Evolutionary conservation across 2,888 invertebrate genomes (phyloP), one percentile per base, ranked within the genome.

Genomic region (Caprella mutica): DNA sequence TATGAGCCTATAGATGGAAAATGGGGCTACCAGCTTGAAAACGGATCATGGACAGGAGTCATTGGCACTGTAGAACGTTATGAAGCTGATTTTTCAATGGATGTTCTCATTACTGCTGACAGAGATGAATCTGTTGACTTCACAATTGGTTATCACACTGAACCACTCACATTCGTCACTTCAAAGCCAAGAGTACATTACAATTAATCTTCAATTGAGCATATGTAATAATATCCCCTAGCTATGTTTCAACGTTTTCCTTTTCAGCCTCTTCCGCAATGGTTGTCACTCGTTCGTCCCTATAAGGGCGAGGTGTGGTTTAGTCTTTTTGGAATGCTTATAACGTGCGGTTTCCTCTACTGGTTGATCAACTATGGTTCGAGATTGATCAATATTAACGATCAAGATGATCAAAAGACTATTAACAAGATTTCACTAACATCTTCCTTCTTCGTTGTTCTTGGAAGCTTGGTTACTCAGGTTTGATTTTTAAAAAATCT

Each of bases 21-120:
- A 35, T 61, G 57, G 57, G 61, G 61, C 3, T 57, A 44, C 38
- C 54, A 55, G 48, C n/a, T 29, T 23, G 33, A 30, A 6, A 57
- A 57, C 8, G 61, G 61, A 5, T 52, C 50, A 26, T 61, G 48
- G 50, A 61, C 57, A 2, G 61, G 61, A 21, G 57, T 61, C 12
- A 9, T 61, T 23, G 61, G 61, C 4, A 48, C 50, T 5, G 39
- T 61, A 5, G 53, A 52, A 40, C 42, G 51, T 12, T 40, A 35
- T 27, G 50, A 52, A 30, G 50, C 46, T 2, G 61, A 61, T 40
- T 55, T 61, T 42, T 54, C 61, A 23, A 29, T 58, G 30, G 50
- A 53, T 21, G 46, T 61, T 17, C 42, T 39, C 46, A 52, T 57
- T 21, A 55, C 52, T 21, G 57, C 55, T 5, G 61, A 58, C 19